Conservation (phyloP, 1,140 invertebrate species). For the Solenopsis fugax region DNA sequence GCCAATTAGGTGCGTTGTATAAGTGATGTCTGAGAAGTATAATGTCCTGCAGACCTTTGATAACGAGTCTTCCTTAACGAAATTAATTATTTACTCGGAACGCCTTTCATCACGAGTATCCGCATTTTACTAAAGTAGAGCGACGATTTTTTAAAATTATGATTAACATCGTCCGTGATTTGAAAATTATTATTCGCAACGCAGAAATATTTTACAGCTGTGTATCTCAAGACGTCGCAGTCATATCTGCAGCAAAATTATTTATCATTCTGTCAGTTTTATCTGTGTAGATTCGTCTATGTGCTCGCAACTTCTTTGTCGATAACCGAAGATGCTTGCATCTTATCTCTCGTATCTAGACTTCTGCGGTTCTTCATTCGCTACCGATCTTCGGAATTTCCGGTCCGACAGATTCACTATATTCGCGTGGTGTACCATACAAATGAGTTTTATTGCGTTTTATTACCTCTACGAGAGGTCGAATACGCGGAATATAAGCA, state of each 20-base stretch:
- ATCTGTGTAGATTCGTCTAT: not conserved
- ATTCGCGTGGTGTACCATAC: slow-evolving; percentile 16
- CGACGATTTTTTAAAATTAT: not conserved
- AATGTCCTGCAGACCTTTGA: slow-evolving; percentile 1
- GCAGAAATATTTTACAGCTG: not conserved
- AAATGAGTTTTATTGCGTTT: slow-evolving; percentile 69
- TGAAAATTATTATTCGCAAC: not conserved
- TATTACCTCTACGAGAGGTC: slow-evolving; percentile 53
- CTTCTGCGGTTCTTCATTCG: slow-evolving; percentile 25
- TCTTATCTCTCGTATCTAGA: slow-evolving; percentile 30
- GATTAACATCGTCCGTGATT: not conserved
- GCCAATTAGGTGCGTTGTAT: slow-evolving; percentile 15
- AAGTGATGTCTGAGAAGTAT: slow-evolving; percentile 11
- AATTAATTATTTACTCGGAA: slow-evolving; percentile 29
- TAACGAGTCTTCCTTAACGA: slow-evolving; percentile 20
- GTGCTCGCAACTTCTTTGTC: slow-evolving; percentile 33
- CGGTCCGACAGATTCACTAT: slow-evolving; percentile 47
- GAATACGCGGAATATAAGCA: slow-evolving; percentile 42
- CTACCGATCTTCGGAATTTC: slow-evolving; percentile 40
- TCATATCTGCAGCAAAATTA: not conserved
- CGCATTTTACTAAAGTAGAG: not conserved
- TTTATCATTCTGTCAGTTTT: slow-evolving; percentile 21
- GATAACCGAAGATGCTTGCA: slow-evolving; percentile 24
- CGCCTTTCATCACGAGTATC: not conserved
- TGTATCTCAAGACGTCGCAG: not conserved